These are phyloP conservation scores for Arenaria interpres DNA, from an alignment of 2,113 vertebrate genomes.

Conservation along the genomic window DNA sequence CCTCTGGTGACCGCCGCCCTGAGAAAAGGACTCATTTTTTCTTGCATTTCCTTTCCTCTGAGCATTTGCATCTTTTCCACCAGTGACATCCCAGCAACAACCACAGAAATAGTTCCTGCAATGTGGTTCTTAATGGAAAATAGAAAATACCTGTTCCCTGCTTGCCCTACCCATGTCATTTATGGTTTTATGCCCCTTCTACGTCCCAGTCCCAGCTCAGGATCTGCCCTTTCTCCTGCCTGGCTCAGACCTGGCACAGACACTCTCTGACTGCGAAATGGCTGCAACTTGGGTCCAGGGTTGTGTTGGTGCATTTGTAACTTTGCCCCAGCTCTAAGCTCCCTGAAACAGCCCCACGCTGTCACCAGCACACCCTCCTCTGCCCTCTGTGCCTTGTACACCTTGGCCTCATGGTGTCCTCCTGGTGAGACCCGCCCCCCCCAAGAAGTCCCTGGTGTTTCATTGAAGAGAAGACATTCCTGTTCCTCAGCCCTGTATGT, in stretches of 20 bases:
- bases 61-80: not conserved
- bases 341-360: not conserved
- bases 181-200: not conserved
- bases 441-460: not conserved
- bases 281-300: not conserved
- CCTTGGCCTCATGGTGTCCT: rapidly evolving
- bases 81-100: not conserved
- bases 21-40: not conserved
- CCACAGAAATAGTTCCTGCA: not conserved
- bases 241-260: not conserved
- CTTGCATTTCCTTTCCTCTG: not conserved
- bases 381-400: not conserved
- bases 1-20: not conserved
- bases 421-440: not conserved
- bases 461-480: not conserved
- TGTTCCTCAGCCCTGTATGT: not conserved
- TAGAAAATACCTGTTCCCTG: not conserved
- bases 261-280: not conserved
- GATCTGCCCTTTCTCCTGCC: not conserved
- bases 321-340: not conserved
- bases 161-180: not conserved
- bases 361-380: not conserved
- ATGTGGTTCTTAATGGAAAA: not conserved
- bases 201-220: rapidly evolving
- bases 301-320: too few relatives aligned